These are phyloP conservation scores for Acanthosepion pharaonis DNA, from an alignment of 2,888 invertebrate genomes.

Conservation along the genomic window DNA sequence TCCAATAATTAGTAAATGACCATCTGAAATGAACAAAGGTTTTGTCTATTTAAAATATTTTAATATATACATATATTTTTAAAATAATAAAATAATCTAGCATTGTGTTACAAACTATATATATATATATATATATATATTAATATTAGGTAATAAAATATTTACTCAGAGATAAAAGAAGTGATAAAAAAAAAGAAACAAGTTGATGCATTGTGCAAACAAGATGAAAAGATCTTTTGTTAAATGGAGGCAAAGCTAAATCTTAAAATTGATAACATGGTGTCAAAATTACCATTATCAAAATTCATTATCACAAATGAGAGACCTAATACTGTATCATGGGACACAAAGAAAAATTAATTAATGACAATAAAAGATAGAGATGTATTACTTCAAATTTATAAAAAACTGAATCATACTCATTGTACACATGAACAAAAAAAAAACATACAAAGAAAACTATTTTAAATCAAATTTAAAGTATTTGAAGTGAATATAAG, in stretches of 20 bases:
- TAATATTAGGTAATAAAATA: background rate
- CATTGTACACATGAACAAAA: background rate
- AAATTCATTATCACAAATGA: background rate
- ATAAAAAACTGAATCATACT: background rate
- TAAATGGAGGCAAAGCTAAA: background rate
- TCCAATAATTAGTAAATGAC: background rate
- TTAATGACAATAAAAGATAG: background rate
- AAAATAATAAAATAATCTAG: background rate
- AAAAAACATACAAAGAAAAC: background rate
- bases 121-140: background rate
- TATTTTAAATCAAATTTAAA: background rate
- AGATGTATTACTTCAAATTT: background rate
- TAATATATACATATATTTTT: background rate
- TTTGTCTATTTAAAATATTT: background rate
- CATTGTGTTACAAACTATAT: background rate
- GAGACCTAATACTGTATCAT: background rate
- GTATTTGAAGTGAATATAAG: background rate
- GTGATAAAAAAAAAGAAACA: constrained; percentile 11
- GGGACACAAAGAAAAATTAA: background rate
- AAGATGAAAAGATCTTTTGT: background rate
- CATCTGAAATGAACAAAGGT: background rate
- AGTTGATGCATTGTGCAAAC: constrained; percentile 17
- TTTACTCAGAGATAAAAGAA: background rate
- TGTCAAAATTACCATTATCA: constrained; percentile 3
- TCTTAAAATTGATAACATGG: background rate